Evolutionary conservation across 2,797 vertebrate species (phyloP), one percentile per base, ranked within the genome.

Genomic region (Thripadectes ignobilis): DNA sequence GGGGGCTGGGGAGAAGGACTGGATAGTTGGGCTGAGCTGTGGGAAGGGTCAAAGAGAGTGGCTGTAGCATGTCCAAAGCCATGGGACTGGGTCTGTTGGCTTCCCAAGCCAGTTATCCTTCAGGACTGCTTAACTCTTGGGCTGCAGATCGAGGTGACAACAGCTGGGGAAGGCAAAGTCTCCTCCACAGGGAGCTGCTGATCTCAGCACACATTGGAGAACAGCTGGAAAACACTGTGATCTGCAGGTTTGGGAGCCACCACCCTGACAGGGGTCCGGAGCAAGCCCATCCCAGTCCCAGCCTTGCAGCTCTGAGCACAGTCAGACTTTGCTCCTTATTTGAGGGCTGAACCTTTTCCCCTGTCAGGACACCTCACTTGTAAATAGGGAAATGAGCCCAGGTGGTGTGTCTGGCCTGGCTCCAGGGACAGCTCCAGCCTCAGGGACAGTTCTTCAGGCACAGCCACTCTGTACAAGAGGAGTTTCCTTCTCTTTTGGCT

Each of bases 281-380:
- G 4, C 0, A 1, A 67, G 20, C 11, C n/a, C 0, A 0, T 14
- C 8, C 57, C 45, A 9, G 1, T 14, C 29, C 48, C 46, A 4
- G 21, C 32, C 39, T 39, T 22, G 26, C 36, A 51, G 86, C 62
- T 51, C n/a, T n/a, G 62, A 22, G 69, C 5, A 0, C 26, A 41
- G 65, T 24, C 63, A 63, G 48, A 49, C 30, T 55, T 63, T 39
- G 68, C 54, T 27, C 54, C 26, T 51, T 18, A 7, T 11, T 34
- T 3, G 1, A 36, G 51, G n/a, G 14, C 19, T 22, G 51, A 71
- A 23, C 29, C 8, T 38, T 59, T 29, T 72, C 27, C 39, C 46
- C 32, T 19, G 26, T 34, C 68, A 4, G 27, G 41, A 10, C 62
- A 41, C 38, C 72, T 85, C 43, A 11, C 59, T 26, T 69, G 71